Evolutionary conservation across 2,888 invertebrate species (phyloP).

Genomic region (Hyposoter dolosus): DNA sequence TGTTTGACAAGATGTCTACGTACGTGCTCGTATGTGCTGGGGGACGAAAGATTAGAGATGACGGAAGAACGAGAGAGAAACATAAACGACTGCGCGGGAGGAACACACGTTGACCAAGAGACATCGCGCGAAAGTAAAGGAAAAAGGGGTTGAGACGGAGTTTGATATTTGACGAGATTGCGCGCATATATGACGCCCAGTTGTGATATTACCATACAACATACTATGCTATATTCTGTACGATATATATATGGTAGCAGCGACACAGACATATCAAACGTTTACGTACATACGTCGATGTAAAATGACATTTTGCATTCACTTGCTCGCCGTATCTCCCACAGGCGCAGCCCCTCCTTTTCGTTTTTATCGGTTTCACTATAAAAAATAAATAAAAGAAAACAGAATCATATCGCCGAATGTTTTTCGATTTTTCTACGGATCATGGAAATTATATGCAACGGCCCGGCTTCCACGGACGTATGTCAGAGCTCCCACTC

Average conservation of each 20-base stretch:
- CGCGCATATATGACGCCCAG: constrained; percentile 43
- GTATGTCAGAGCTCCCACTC: constrained; percentile 31
- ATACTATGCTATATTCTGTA: neutral
- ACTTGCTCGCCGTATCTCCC: constrained; percentile 57
- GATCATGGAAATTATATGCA: constrained; percentile 73
- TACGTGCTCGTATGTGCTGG: neutral
- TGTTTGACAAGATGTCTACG: constrained; percentile 57
- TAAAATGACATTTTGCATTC: constrained; percentile 50
- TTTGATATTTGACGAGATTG: constrained; percentile 70
- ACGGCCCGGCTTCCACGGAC: constrained; percentile 47
- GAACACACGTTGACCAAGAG: constrained; percentile 25
- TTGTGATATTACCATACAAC: constrained; percentile 61
- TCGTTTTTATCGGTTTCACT: constrained; percentile 77
- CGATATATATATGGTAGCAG: constrained; percentile 24
- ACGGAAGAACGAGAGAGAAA: constrained; percentile 25
- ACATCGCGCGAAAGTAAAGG: constrained; percentile 30
- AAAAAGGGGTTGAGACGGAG: constrained; percentile 33
- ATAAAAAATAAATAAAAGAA: constrained; percentile 72
- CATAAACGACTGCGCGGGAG: constrained; percentile 35
- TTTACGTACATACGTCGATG: constrained; percentile 53
- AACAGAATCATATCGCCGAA: constrained; percentile 76
- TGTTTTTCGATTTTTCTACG: constrained; percentile 76
- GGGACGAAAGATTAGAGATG: constrained; percentile 61
- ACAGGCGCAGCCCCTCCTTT: constrained; percentile 72
- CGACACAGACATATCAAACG: constrained; percentile 23